Evolutionary conservation across 1,140 invertebrate species (phyloP).

Genomic region (Arctopsyche grandis): DNA sequence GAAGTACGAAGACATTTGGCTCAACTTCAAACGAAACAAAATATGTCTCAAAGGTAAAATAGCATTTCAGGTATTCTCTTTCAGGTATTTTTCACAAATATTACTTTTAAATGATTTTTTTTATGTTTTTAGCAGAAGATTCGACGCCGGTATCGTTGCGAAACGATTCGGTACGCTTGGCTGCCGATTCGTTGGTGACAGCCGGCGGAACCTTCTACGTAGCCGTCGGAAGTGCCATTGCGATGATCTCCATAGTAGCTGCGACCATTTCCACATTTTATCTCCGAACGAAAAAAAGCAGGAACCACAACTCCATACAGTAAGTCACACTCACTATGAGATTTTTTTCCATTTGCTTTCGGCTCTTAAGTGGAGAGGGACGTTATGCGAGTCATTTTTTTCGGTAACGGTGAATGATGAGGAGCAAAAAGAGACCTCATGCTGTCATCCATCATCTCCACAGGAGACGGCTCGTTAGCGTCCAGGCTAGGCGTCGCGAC

Average conservation of each 20-base stretch:
- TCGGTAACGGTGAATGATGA: not conserved
- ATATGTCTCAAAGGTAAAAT: constrained; percentile 86
- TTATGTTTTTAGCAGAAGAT: constrained; percentile 45
- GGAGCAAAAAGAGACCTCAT: constrained; percentile 5
- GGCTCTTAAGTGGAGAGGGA: not conserved
- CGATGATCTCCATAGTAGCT: constrained; percentile 77
- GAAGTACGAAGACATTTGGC: constrained; percentile 75
- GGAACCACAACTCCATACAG: constrained; percentile 79
- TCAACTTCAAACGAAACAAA: constrained; percentile 87
- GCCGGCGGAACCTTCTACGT: constrained; percentile 78
- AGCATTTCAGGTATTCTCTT: not conserved
- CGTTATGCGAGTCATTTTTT: not conserved
- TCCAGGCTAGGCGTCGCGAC: not conserved
- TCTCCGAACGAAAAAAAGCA: constrained; percentile 79
- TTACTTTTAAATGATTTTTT: no score
- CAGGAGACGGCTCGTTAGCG: constrained; percentile 50
- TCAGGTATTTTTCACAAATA: not conserved
- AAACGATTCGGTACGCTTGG: constrained; percentile 72
- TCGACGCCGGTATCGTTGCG: constrained; percentile 54
- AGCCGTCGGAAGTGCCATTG: constrained; percentile 82
- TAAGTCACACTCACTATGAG: constrained; percentile 63
- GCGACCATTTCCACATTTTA: constrained; percentile 79
- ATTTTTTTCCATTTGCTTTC: not conserved
- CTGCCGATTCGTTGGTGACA: constrained; percentile 70
- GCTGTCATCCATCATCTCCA: constrained; percentile 43